Conservation (phyloP, 1,140 invertebrate species). For the Drosophila mojavensis region DNA sequence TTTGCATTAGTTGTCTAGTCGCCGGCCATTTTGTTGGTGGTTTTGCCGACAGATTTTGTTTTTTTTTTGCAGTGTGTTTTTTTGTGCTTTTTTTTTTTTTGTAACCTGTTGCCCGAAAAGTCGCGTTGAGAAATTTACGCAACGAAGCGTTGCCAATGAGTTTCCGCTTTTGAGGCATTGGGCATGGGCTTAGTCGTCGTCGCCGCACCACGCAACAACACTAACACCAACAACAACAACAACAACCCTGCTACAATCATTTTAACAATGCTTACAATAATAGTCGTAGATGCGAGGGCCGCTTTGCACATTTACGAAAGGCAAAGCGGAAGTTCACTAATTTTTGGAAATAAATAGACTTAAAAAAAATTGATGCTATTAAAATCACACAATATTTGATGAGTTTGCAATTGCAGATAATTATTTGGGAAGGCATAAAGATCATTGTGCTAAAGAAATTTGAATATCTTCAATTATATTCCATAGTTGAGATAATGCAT, state of each 20-base stretch:
- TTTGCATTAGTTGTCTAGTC: slow-evolving; percentile 40
- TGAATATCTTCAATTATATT: too few species aligned
- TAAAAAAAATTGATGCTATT: too few species aligned
- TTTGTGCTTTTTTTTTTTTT: slow-evolving; percentile 33
- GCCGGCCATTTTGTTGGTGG: slow-evolving; percentile 73
- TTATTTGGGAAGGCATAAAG: too few species aligned
- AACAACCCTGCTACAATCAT: slow-evolving; percentile 38
- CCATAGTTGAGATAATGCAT: too few species aligned
- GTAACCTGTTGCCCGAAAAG: slow-evolving; percentile 77
- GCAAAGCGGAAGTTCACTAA: neutral
- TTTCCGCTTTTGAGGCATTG: slow-evolving; percentile 79
- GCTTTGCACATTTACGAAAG: neutral
- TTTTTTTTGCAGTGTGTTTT: slow-evolving; percentile 52
- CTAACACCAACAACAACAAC: neutral
- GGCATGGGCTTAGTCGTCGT: slow-evolving; percentile 71
- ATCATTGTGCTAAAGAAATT: too few species aligned
- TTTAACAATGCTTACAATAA: slow-evolving; percentile 33
- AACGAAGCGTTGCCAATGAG: slow-evolving; percentile 83
- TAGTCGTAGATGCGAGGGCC: slow-evolving; percentile 4
- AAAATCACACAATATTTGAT: too few species aligned
- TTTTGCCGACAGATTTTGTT: slow-evolving; percentile 73
- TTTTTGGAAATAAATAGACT: neutral
- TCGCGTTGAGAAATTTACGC: slow-evolving; percentile 78
- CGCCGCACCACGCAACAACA: slow-evolving; percentile 36
- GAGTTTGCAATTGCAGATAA: too few species aligned